Conservation (phyloP, 2,888 invertebrate species). For the Cataglyphis rosenhaueri region DNA sequence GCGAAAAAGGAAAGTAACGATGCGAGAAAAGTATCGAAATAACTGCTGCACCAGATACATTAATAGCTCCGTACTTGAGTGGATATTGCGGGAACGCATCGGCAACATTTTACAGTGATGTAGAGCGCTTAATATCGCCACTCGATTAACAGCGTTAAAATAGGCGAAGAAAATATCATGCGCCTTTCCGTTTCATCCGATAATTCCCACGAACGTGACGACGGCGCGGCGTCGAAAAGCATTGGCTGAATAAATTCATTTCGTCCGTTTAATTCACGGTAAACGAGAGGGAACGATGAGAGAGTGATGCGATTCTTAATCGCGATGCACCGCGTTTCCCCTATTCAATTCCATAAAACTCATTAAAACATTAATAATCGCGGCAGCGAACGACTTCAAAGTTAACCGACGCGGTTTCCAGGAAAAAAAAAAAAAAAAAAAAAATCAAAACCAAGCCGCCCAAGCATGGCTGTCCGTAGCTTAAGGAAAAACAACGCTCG, state of each 20-base stretch:
- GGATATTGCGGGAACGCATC: constrained; percentile 40
- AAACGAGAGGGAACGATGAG: not conserved
- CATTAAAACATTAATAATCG: constrained; percentile 33
- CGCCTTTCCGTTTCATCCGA: constrained; percentile 47
- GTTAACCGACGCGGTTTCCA: not conserved
- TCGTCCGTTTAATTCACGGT: not conserved
- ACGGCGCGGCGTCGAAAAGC: not conserved
- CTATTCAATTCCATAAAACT: not conserved
- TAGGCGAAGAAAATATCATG: not conserved
- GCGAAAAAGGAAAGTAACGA: not conserved
- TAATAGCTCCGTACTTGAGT: constrained; percentile 20
- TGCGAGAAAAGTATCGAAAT: constrained; percentile 27
- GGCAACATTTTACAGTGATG: constrained; percentile 13
- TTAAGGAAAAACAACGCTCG: constrained; percentile 21
- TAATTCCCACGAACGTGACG: constrained; percentile 21
- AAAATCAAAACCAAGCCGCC: not conserved
- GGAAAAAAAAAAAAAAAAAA: not conserved
- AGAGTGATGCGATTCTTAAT: not conserved
- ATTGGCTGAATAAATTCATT: constrained; percentile 11
- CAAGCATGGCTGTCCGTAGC: not conserved
- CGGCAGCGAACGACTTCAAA: not conserved
- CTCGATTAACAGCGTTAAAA: constrained; percentile 30
- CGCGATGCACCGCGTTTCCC: not conserved
- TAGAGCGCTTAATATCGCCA: constrained; percentile 23
- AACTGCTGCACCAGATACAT: not conserved